Conservation (phyloP, 1,140 invertebrate species). For the Drosophila bocki region DNA sequence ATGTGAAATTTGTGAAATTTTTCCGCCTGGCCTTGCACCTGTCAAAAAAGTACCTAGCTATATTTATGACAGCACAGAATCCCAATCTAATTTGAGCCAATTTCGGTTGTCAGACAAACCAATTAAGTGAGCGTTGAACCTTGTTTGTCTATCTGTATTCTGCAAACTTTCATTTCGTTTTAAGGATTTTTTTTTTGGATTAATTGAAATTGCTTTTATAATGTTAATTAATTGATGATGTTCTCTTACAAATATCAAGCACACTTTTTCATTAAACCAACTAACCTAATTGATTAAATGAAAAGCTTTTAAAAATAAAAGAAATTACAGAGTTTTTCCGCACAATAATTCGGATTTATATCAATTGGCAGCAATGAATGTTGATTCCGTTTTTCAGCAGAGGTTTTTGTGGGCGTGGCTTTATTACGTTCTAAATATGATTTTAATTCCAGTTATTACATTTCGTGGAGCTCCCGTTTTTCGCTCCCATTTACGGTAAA, state of each 20-base stretch:
- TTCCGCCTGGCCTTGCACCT: constrained; percentile 46
- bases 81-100: constrained; percentile 36
- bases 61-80: constrained; percentile 22
- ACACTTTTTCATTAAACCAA: background rate
- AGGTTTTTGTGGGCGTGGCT: constrained; percentile 38
- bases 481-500: constrained; percentile 36
- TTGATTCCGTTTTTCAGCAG: constrained; percentile 11
- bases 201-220: background rate
- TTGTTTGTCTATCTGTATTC: constrained; percentile 6
- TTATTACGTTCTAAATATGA: constrained; percentile 70
- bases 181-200: background rate
- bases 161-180: constrained; percentile 3
- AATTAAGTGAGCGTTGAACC: constrained; percentile 70
- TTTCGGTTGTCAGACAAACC: constrained; percentile 34
- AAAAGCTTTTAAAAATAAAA: background rate
- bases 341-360: background rate
- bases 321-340: background rate
- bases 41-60: constrained; percentile 31
- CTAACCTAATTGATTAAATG: background rate
- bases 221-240: background rate
- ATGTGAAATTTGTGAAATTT: constrained; percentile 9
- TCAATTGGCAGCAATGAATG: constrained; percentile 21
- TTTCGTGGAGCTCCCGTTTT: constrained; percentile 31
- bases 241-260: background rate
- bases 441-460: constrained; percentile 65